phyloP scores from a whole-genome alignment of 2,113 vertebrate species.

The Arenaria interpres region DNA sequence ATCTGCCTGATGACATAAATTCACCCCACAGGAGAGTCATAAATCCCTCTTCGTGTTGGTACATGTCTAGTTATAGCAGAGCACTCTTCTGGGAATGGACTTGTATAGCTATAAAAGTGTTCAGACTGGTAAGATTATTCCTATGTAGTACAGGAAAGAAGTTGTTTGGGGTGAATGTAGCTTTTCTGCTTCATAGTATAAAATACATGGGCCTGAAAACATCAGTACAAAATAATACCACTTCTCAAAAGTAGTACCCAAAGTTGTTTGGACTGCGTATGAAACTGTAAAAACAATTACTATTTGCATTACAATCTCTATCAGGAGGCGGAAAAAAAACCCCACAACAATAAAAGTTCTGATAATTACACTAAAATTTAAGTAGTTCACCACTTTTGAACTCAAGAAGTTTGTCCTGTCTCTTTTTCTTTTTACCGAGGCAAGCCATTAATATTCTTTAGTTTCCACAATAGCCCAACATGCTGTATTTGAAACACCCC shows the following conservation, averaged over 20 bases:
- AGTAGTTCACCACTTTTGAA: neutral
- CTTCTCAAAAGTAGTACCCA: neutral
- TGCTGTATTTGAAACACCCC: neutral
- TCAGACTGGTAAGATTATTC: neutral
- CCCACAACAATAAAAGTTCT: neutral
- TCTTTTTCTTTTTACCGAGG: neutral
- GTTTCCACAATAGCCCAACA: neutral
- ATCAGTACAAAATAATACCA: neutral
- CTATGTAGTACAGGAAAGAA: neutral
- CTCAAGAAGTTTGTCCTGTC: neutral
- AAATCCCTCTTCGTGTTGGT: neutral
- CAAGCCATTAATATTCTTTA: neutral
- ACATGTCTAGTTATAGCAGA: neutral
- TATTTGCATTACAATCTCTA: neutral
- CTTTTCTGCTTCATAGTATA: neutral
- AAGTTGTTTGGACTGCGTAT: neutral
- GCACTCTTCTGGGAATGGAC: neutral
- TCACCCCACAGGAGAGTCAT: neutral
- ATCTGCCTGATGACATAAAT: neutral
- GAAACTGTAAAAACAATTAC: neutral
- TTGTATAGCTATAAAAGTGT: neutral
- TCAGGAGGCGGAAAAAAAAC: neutral
- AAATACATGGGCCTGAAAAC: neutral
- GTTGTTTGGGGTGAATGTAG: neutral
- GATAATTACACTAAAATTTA: neutral